A percentile compares a stretch with the other conserved stretches of the same genome.
Evolutionary conservation across 2,797 vertebrate species (phyloP).

Genomic region (Silurus lanzhouensis): DNA sequence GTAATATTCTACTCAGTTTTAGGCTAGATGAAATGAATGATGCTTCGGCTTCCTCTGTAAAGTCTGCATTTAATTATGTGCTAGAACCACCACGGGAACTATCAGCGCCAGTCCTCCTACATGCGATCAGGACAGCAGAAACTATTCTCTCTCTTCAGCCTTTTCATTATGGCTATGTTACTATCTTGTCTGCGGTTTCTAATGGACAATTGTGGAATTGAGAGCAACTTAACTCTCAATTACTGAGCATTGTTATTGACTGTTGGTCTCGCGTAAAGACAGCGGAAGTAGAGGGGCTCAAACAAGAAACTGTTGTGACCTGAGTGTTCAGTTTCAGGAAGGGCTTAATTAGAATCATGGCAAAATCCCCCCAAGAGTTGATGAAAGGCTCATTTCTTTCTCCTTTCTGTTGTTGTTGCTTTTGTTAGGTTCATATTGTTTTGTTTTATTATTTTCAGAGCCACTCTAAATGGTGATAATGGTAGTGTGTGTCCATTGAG

Average conservation of each 20-base stretch:
- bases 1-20: slow-evolving; percentile 63
- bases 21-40: slow-evolving; percentile 62
- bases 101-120: slow-evolving; percentile 9
- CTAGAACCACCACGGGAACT: slow-evolving; percentile 56
- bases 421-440: slow-evolving; percentile 73
- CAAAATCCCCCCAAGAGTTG: slow-evolving; percentile 65
- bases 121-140: slow-evolving; percentile 43
- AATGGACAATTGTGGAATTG: slow-evolving; percentile 66
- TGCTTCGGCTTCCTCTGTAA: slow-evolving; percentile 55
- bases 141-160: slow-evolving; percentile 31
- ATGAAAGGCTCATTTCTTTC: slow-evolving; percentile 66
- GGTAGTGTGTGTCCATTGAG: slow-evolving; percentile 63
- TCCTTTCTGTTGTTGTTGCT: slow-evolving; percentile 66
- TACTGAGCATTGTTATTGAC: slow-evolving; percentile 77
- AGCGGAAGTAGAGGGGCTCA: slow-evolving; percentile 59
- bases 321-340: slow-evolving; percentile 72
- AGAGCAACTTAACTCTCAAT: slow-evolving; percentile 68
- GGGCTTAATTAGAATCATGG: slow-evolving; percentile 77
- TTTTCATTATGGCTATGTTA: slow-evolving; percentile 31
- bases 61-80: slow-evolving; percentile 67
- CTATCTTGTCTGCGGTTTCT: slow-evolving; percentile 50
- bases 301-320: slow-evolving; percentile 75
- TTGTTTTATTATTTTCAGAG: slow-evolving; percentile 72
- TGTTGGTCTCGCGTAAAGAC: slow-evolving; percentile 74
- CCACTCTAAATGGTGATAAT: slow-evolving; percentile 65